These are phyloP conservation scores for Blastobasis adustella DNA, from an alignment of 2,888 invertebrate species.

Conservation along the genomic window DNA sequence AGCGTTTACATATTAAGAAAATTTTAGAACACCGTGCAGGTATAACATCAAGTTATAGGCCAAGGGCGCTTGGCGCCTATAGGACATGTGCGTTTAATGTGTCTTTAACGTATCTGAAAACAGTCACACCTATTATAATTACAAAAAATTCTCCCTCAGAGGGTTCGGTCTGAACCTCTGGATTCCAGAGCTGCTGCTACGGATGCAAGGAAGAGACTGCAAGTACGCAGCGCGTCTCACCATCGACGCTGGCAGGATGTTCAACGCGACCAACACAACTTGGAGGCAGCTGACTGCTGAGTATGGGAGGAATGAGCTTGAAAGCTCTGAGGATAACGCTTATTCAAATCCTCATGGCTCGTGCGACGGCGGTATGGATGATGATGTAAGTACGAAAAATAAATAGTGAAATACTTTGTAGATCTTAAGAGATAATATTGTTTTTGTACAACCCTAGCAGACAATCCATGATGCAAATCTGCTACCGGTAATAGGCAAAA, in stretches of 20 bases:
- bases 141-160: constrained; percentile 40
- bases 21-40: too few relatives aligned
- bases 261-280: constrained; percentile 34
- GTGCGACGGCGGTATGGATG: constrained; percentile 47
- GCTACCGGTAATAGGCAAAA: too few relatives aligned
- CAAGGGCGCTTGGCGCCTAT: too few relatives aligned
- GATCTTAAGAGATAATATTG: too few relatives aligned
- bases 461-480: too few relatives aligned
- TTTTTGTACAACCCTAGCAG: too few relatives aligned
- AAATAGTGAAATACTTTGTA: too few relatives aligned
- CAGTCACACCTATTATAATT: too few relatives aligned
- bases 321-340: constrained; percentile 26
- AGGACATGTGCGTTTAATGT: too few relatives aligned
- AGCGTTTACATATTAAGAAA: too few relatives aligned
- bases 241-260: constrained; percentile 1
- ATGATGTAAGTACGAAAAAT: constrained; percentile 34
- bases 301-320: constrained; percentile 45
- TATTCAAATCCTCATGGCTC: constrained; percentile 7
- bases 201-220: constrained; percentile 59
- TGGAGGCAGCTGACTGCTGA: constrained; percentile 60
- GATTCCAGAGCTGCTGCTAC: constrained; percentile 84
- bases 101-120: too few relatives aligned
- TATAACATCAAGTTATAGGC: too few relatives aligned
- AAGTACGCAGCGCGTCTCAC: constrained; percentile 33
- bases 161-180: constrained; percentile 82